phyloP scores from a whole-genome alignment of 2,888 invertebrate genomes.

The Venustoraphidia nigricollis region DNA sequence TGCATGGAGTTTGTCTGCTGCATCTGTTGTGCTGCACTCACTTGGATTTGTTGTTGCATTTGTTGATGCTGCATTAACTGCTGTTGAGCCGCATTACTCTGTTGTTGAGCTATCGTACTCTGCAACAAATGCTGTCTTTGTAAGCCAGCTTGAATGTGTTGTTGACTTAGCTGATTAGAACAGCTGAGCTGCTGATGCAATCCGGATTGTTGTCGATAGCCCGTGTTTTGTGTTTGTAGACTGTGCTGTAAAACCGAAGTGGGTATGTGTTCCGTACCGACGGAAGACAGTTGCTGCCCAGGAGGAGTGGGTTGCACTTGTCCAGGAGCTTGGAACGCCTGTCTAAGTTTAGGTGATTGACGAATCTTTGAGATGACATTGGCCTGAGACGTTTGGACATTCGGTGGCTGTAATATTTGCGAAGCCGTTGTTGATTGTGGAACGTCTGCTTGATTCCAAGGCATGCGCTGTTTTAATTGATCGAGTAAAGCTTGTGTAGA shows the following conservation, averaged over 20 bases:
- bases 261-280: not conserved
- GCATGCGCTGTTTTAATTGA: conserved; percentile 60
- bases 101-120: conserved; percentile 15
- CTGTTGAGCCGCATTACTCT: conserved; percentile 3
- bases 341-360: conserved; percentile 14
- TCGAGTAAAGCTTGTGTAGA: conserved; percentile 51
- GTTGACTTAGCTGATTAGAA: conserved; percentile 14
- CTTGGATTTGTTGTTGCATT: conserved; percentile 15
- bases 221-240: conserved; percentile 15
- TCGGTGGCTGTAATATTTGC: not conserved
- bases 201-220: conserved; percentile 26
- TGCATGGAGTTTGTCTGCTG: conserved; percentile 11
- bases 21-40: conserved; percentile 12
- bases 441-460: conserved; percentile 45
- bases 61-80: conserved; percentile 7
- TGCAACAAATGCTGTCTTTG: conserved; percentile 14
- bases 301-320: too few species aligned
- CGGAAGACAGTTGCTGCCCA: too few species aligned
- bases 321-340: conserved; percentile 15
- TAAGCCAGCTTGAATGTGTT: conserved; percentile 14
- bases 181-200: conserved; percentile 16
- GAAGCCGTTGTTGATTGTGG: not conserved
- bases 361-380: conserved; percentile 3
- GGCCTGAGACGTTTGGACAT: conserved; percentile 1
- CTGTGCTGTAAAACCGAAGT: not conserved